Percentiles rank a stretch among this genome's conserved stretches.
Evolutionary conservation across 2,888 invertebrate genomes (phyloP).

Genomic region (Conchocele bisecta): DNA sequence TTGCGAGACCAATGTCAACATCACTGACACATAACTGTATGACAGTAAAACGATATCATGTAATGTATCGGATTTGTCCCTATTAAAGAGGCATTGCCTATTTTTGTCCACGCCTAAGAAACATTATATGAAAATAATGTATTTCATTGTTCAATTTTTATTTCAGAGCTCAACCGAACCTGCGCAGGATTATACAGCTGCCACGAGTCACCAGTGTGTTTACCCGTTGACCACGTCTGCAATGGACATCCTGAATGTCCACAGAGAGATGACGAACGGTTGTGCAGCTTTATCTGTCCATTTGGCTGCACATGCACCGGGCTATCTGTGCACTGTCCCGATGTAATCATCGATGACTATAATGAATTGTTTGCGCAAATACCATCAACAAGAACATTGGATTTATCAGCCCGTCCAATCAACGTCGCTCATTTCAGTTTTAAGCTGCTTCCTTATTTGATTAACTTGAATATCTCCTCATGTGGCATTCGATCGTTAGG

Average conservation of each 20-base stretch:
- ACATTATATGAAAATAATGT: too few relatives aligned
- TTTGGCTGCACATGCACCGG: constrained; percentile 36
- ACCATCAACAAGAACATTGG: constrained; percentile 18
- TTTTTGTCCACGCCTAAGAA: too few relatives aligned
- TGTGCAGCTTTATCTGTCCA: constrained; percentile 45
- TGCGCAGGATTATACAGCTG: constrained; percentile 46
- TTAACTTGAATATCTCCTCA: constrained; percentile 19
- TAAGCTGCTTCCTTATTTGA: constrained; percentile 9
- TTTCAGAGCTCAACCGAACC: background rate
- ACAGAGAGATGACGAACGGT: constrained; percentile 53
- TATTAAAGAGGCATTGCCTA: too few relatives aligned
- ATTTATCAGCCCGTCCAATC: constrained; percentile 10
- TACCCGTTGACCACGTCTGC: constrained; percentile 48
- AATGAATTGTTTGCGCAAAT: background rate
- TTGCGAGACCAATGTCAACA: too few relatives aligned
- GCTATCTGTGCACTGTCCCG: constrained; percentile 16
- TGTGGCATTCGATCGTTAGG: background rate
- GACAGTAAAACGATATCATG: too few relatives aligned
- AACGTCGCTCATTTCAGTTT: background rate
- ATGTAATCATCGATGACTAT: too few relatives aligned
- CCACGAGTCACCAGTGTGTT: constrained; percentile 23
- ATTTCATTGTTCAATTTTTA: too few relatives aligned
- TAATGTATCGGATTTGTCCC: too few relatives aligned
- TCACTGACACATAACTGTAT: too few relatives aligned
- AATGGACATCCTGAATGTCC: constrained; percentile 51